These are phyloP conservation scores for Syngnathus typhle DNA, from an alignment of 2,113 vertebrate genomes.

Conservation along the genomic window DNA sequence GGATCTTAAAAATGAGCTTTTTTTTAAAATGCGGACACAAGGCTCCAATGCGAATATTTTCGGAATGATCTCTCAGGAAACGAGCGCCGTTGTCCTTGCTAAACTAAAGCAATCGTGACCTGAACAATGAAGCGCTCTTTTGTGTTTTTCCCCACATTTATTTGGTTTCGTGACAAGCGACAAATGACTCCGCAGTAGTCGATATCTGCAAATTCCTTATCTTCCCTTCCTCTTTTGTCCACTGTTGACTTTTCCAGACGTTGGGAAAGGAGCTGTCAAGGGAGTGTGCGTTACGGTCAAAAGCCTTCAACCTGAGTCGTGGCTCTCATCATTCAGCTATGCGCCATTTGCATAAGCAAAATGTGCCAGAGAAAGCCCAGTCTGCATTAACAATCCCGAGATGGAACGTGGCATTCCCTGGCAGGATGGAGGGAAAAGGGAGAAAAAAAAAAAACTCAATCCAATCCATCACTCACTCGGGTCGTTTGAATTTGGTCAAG, in stretches of 20 bases:
- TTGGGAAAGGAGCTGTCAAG: conserved; percentile 29
- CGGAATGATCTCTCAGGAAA: conserved; percentile 43
- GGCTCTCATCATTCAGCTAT: conserved; percentile 54
- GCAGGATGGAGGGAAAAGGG: not conserved
- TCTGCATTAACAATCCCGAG: conserved; percentile 25
- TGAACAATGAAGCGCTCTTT: conserved; percentile 33
- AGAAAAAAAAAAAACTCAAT: conserved; percentile 1
- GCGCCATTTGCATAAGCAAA: conserved; percentile 40
- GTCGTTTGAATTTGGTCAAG: not conserved
- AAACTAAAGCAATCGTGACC: conserved; percentile 28
- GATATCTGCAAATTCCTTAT: conserved; percentile 37
- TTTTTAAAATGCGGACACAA: not conserved
- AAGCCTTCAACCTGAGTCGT: conserved; percentile 26
- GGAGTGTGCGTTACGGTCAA: conserved; percentile 40
- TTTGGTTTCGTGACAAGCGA: not conserved
- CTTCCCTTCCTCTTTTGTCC: conserved; percentile 19
- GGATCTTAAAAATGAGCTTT: not conserved
- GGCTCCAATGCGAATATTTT: conserved; percentile 44
- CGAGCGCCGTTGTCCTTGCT: conserved; percentile 31
- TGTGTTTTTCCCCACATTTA: conserved; percentile 17
- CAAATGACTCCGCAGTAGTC: conserved; percentile 5
- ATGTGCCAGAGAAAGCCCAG: conserved; percentile 39
- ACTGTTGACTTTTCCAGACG: conserved; percentile 54
- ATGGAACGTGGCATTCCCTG: conserved; percentile 19
- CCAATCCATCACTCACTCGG: not conserved